phyloP scores from a whole-genome alignment of 1,140 invertebrate species.

The Alviniconcha marisindica region DNA sequence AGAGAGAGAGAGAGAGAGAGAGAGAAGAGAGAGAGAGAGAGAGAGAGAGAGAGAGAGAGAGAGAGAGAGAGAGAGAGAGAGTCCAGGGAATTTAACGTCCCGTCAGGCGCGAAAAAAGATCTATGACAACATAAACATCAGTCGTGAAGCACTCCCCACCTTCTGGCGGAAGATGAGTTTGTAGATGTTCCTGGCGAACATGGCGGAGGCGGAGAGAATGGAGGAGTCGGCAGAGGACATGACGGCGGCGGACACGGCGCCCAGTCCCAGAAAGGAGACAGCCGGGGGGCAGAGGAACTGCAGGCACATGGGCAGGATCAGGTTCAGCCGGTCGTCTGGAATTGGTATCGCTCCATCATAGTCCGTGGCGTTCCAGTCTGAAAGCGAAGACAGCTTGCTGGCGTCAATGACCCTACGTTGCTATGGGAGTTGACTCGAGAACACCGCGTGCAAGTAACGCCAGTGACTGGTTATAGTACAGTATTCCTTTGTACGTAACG shows the following conservation, averaged over 20 bases:
- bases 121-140: background rate
- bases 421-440: too few relatives aligned
- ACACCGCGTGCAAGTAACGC: too few relatives aligned
- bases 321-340: slow-evolving; percentile 86
- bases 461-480: too few relatives aligned
- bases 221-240: slow-evolving; percentile 99
- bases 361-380: slow-evolving; percentile 95
- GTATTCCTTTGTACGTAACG: too few relatives aligned
- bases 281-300: slow-evolving; percentile 95
- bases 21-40: background rate
- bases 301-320: slow-evolving; percentile 97
- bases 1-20: too few relatives aligned
- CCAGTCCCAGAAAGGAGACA: slow-evolving; percentile 97
- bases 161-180: slow-evolving; percentile 96
- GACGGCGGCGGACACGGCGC: slow-evolving; percentile 98
- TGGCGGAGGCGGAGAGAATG: slow-evolving; percentile 96
- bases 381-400: slow-evolving; percentile 10
- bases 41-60: background rate
- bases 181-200: slow-evolving; percentile 99
- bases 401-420: too few relatives aligned
- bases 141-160: slow-evolving; percentile 76
- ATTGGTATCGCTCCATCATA: slow-evolving; percentile 84
- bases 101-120: too few relatives aligned
- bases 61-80: too few relatives aligned
- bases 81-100: too few relatives aligned